Evolutionary conservation across 2,113 vertebrate species (phyloP).

Genomic region (Picathartes gymnocephalus): DNA sequence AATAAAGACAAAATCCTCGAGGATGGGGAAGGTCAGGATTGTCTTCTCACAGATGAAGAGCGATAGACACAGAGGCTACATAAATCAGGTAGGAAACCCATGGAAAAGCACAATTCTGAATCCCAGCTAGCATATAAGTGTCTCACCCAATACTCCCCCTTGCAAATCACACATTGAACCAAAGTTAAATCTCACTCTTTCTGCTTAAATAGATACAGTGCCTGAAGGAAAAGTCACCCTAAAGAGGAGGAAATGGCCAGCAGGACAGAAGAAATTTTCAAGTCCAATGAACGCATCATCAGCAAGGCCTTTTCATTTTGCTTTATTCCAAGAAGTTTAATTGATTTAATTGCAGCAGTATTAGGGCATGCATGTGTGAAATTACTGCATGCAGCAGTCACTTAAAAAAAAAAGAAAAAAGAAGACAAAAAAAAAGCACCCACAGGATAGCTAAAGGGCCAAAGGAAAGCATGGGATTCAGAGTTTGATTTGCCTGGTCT

Average conservation of each 20-base stretch:
- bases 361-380: constrained; percentile 10
- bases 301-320: background rate
- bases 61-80: accelerated
- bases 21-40: background rate
- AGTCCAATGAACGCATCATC: background rate
- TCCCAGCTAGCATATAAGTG: background rate
- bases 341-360: constrained; percentile 2
- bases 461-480: background rate
- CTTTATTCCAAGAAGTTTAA: background rate
- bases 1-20: background rate
- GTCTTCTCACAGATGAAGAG: background rate
- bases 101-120: background rate
- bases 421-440: background rate
- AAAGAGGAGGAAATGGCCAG: background rate
- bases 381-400: background rate
- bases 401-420: background rate
- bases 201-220: background rate
- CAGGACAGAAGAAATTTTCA: background rate
- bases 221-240: background rate
- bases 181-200: background rate
- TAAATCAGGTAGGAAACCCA: background rate
- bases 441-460: background rate
- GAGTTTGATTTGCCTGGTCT: background rate
- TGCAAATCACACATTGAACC: background rate
- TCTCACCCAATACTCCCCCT: background rate